Conservation (phyloP, 2,113 vertebrate species). For the Amblyopsis rosae region DNA sequence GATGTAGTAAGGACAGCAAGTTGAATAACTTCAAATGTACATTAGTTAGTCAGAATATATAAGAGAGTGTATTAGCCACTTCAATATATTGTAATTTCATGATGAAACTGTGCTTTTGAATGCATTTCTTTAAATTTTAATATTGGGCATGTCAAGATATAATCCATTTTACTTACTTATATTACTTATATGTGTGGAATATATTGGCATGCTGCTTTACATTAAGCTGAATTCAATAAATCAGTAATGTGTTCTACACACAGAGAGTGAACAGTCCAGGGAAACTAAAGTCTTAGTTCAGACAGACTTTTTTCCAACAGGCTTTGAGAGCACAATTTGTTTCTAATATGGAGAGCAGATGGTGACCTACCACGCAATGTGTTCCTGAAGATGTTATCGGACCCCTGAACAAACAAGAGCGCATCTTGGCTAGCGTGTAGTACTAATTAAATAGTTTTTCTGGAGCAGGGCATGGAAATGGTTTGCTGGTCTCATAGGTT, state of each 20-base stretch:
- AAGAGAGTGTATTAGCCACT: no score
- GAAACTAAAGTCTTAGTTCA: conserved; percentile 3
- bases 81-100: no score
- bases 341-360: neutral
- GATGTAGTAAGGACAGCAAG: no score
- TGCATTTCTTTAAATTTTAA: no score
- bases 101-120: no score
- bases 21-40: no score
- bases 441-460: conserved; percentile 18
- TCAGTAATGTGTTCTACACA: no score
- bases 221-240: neutral
- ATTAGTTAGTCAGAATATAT: no score
- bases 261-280: conserved; percentile 7
- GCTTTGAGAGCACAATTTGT: conserved; percentile 3
- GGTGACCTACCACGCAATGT: neutral
- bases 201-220: neutral
- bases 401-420: neutral
- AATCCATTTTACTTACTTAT: no score
- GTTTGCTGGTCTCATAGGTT: conserved; percentile 17
- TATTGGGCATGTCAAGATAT: no score
- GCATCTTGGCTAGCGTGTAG: conserved; percentile 7
- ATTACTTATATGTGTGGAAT: no score
- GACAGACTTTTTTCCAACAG: conserved; percentile 13
- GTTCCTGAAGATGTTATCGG: no score
- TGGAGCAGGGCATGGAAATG: neutral